Base-by-base conservation (phyloP, 2,113 vertebrate genomes). In the Bos javanicus region DNA sequence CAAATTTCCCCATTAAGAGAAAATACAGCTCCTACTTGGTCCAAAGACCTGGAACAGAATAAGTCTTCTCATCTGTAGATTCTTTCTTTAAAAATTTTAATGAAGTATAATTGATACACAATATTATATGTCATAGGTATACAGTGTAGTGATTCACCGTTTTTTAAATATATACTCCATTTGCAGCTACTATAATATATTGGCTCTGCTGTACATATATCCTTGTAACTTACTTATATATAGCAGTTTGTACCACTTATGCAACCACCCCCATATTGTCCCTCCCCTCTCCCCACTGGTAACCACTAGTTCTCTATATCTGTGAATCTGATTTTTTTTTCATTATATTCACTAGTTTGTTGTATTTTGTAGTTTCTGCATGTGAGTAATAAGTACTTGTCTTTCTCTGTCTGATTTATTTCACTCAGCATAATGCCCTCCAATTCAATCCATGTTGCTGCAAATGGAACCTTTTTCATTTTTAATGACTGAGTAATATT, bases 221-320 rank as follows among this genome's bases (percentile, higher is more conserved):
- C 6, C 50, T 36, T 14, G 21, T 54, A 36, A 52, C 3, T 54
- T 36, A 25, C 21, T 83, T 54, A 56, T 36, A 54, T 19, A n/a
- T 14, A 7, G n/a, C 26, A 25, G 33, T 54, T n/a, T 56, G 21
- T 36, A 36, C 21, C 81, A 25, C 80, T 54, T 80, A 50, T 6
- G 0, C 0, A 0, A 78, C 43, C 12, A 4, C 50, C 21, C 33
- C 19, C 7, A 15, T n/a, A 9, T 19, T 50, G 28, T 12, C 52
- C 21, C 3, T 21, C 7, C 52, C 6, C 23, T 56, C n/a, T 56
- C 33, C 43, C 80, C 33, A 25, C 33, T 36, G 33, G 33, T 8
- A 56, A 36, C n/a, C n/a, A 36, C 52, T 56, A 15, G 52, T 56
- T 56, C 81, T 26, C 52, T 56, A 1, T 5, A 84, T 25, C 81